Base-by-base conservation (phyloP, 2,888 invertebrate genomes). In the Gymnocheta viridis region DNA sequence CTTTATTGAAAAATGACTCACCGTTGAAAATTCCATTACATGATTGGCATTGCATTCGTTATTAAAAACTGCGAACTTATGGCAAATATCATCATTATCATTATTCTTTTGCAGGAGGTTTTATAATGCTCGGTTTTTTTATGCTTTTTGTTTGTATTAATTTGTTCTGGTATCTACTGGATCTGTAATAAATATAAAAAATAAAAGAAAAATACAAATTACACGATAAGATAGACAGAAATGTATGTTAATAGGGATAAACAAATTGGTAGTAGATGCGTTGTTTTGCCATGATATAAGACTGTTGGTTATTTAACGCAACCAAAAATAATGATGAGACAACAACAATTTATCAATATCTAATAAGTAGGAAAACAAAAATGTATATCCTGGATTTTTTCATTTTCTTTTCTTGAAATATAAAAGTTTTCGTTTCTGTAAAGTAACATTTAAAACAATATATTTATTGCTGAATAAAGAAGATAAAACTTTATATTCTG, bases 21-120 rank as follows among this genome's bases (percentile, higher is more conserved):
- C 82, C 82, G 82, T 82, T 79, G 79, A 82, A 82, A 74, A 70
- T 82, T 79, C 82, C 82, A 82, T 82, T 82, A 82, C 82, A 79
- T 82, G 79, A 82, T 82, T 82, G 82, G 82, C 69, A 82, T 74
- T 70, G 70, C 49, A 82, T 79, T 82, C 70, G 51, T 70, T 74
- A 74, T 82, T 32, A 70, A 70, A 70, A 74, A 70, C 69, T 82
- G 82, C 79, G 64, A 74, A 74, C 74, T 74, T 69, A 62, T 66
- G 74, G 70, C 62, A 70, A 79, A 79, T 73, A 82, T 82, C 78
- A 78, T 82, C 41, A 69, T 49, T 38, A 41, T 22, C 47, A 77
- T 77, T 47, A 49, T 77, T 54, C 38, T 72, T 72, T 56, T 70
- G 10, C 6, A 22, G 27, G 14, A 17, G 9, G 38, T 27, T 69